Conservation (phyloP, 2,797 vertebrate genomes). For the Anas capensis region DNA sequence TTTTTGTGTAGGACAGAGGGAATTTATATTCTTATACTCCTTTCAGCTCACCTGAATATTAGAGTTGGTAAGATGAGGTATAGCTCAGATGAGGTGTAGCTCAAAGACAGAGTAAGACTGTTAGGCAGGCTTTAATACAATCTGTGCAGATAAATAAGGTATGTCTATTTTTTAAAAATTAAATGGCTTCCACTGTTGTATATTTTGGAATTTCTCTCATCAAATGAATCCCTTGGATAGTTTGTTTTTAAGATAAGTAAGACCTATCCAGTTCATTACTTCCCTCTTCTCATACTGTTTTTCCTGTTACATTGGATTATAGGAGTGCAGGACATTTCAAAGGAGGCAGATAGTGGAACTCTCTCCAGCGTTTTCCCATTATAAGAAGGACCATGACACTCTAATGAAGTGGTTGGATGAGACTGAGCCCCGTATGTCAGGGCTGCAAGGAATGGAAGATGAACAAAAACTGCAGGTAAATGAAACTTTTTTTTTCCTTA, state of each 20-base stretch:
- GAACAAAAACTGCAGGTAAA: slow-evolving; percentile 72
- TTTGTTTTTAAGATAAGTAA: background rate
- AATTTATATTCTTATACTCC: background rate
- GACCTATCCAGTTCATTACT: background rate
- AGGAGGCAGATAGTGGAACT: slow-evolving; percentile 70
- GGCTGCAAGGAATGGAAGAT: slow-evolving; percentile 61
- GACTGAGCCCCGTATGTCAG: slow-evolving; percentile 63
- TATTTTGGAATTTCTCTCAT: background rate
- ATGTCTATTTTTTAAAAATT: background rate
- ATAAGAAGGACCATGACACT: slow-evolving; percentile 61
- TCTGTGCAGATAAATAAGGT: background rate
- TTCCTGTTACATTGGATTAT: background rate
- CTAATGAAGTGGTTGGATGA: slow-evolving; percentile 79
- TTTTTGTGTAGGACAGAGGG: background rate
- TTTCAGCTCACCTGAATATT: background rate
- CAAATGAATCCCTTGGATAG: background rate
- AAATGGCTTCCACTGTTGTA: background rate
- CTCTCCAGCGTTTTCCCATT: slow-evolving; percentile 66
- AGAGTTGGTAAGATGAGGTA: background rate
- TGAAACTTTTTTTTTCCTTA: background rate
- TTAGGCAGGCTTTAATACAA: background rate
- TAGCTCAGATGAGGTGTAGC: background rate
- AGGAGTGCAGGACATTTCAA: slow-evolving; percentile 82
- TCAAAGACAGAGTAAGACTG: background rate
- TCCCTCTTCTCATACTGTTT: background rate